Percentiles rank a stretch among this genome's conserved stretches.
Evolutionary conservation across 2,113 vertebrate genomes (phyloP).

Genomic region (Gymnobelideus leadbeateri): DNA sequence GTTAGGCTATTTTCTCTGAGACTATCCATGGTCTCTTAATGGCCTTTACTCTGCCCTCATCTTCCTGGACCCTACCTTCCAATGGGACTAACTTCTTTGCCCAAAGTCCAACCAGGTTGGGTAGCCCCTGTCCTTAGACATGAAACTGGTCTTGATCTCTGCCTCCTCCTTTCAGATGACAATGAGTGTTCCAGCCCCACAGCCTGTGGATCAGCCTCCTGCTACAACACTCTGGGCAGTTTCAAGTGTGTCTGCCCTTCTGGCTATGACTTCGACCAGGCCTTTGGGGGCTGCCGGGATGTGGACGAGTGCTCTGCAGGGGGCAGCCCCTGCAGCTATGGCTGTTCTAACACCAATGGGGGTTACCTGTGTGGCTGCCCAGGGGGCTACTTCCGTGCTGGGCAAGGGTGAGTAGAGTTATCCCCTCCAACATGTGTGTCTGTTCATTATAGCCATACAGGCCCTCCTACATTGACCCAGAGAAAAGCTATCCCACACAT

Average conservation of each 20-base stretch:
- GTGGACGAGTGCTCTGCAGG: slow-evolving; percentile 90
- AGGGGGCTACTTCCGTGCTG: slow-evolving; percentile 92
- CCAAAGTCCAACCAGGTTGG: neutral
- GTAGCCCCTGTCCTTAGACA: neutral
- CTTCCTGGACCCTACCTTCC: neutral
- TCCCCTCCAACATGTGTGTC: neutral
- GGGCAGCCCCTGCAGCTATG: slow-evolving; percentile 91
- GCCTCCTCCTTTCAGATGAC: slow-evolving; percentile 85
- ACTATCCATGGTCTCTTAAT: neutral
- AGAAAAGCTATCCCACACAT: neutral
- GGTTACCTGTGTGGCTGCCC: slow-evolving; percentile 96
- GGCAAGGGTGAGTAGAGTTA: slow-evolving; percentile 90
- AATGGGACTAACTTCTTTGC: neutral
- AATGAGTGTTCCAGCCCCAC: slow-evolving; percentile 91
- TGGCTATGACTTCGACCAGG: slow-evolving; percentile 93
- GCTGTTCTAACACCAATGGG: slow-evolving; percentile 95
- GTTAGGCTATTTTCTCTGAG: neutral
- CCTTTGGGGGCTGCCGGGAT: slow-evolving; percentile 90
- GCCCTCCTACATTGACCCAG: no score
- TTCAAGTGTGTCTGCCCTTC: slow-evolving; percentile 96
- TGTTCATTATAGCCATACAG: neutral
- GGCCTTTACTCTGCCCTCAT: neutral
- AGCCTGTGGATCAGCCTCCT: slow-evolving; percentile 92
- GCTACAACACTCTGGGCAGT: slow-evolving; percentile 96
- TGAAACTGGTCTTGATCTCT: rapidly evolving